Base-by-base conservation (phyloP, 2,113 vertebrate genomes). In the Columbina picui region DNA sequence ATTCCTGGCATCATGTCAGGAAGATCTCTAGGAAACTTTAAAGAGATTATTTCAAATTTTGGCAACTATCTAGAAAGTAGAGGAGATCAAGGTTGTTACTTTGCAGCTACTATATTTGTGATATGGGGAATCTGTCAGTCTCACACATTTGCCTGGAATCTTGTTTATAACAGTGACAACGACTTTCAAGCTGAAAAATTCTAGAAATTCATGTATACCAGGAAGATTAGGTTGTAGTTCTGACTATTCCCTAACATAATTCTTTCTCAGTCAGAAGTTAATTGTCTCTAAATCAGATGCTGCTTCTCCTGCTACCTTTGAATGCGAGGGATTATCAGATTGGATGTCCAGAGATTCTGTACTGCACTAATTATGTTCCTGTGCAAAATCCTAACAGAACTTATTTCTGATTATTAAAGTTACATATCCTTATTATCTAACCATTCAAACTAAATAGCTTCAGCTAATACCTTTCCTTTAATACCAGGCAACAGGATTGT, bases 161-260 rank as follows among this genome's bases (percentile, higher is more conserved):
- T 63, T 19, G 25, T 71, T 83, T 80, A 10, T 79, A 87, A 77
- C 65, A 69, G 56, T 14, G 23, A 68, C 57, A 73, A 43, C n/a
- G 86, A 63, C 91, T 84, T 29, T 77, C 69, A 52, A 84, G 83
- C 56, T 53, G 60, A 96, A 87, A 92, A 73, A 89, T 90, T 53
- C 41, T 91, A 86, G 23, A 84, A 82, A 77, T 55, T 93, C 27
- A 15, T 41, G 38, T 26, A 49, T 47, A 41, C 71, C 73, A 78
- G 52, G 88, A 91, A 87, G 84, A 90, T 69, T 69, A 93, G 85
- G 27, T 87, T 95, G 41, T 36, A 55, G 50, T 86, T 93, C 84
- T 91, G 61, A 56, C 39, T 78, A 47, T 87, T 95, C 80, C 85
- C 32, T 52, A 25, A 53, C 34, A 69, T 85, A 30, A 23, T 91